These are phyloP conservation scores for Cepphus grylle DNA, from an alignment of 2,113 vertebrate species.

Conservation along the genomic window DNA sequence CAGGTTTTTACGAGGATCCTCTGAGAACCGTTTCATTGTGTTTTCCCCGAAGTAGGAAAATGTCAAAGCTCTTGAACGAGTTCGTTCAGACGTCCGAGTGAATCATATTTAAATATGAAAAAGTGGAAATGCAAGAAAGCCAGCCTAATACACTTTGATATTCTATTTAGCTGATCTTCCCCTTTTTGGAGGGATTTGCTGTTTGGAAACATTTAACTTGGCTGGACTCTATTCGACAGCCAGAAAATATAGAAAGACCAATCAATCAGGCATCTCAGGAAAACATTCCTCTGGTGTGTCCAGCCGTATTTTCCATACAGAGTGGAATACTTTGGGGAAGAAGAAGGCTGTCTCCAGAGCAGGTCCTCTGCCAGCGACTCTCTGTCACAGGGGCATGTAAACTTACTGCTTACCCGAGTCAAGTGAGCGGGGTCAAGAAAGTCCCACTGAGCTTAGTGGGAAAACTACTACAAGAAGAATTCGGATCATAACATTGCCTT, in stretches of 20 bases:
- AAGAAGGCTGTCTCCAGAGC: not conserved
- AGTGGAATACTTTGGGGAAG: not conserved
- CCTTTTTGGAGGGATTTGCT: constrained; percentile 36
- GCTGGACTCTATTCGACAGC: not conserved
- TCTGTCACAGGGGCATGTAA: not conserved
- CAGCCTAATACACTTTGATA: not conserved
- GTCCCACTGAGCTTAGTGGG: not conserved
- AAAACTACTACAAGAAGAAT: not conserved
- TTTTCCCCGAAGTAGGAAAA: constrained; percentile 22
- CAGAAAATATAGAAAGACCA: not conserved
- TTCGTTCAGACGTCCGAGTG: not conserved
- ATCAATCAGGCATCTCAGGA: not conserved
- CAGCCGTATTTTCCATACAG: not conserved
- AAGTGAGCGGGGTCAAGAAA: not conserved
- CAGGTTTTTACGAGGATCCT: constrained; percentile 6
- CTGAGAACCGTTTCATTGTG: not conserved
- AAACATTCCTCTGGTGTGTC: not conserved
- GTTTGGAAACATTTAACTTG: constrained; percentile 1
- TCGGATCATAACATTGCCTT: not conserved
- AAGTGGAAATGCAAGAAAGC: not conserved
- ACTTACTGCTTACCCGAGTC: not conserved
- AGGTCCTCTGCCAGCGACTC: not conserved
- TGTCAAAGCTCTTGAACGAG: not conserved
- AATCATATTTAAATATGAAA: not conserved
- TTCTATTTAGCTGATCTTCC: constrained; percentile 16